phyloP scores from a whole-genome alignment of 2,888 invertebrate species.

The Aspidiotus destructor region DNA sequence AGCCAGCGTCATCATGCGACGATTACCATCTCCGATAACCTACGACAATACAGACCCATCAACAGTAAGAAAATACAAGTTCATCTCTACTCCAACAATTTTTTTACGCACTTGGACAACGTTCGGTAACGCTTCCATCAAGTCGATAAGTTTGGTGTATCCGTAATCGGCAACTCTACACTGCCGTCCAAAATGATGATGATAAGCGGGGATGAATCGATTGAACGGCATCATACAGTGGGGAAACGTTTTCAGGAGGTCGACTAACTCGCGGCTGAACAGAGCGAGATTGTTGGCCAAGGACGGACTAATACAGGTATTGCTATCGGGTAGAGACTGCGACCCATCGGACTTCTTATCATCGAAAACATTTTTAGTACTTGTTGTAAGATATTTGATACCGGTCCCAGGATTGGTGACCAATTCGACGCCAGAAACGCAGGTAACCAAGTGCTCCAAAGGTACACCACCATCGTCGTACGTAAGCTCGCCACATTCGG shows the following conservation, averaged over 20 bases:
- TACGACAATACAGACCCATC: constrained; percentile 40
- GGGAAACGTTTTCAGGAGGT: constrained; percentile 69
- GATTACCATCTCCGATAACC: constrained; percentile 84
- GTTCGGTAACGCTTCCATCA: constrained; percentile 77
- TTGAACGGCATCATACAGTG: constrained; percentile 71
- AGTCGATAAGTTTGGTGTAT: constrained; percentile 82
- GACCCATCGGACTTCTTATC: constrained; percentile 29
- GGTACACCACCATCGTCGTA: constrained; percentile 64
- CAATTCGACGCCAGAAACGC: constrained; percentile 62
- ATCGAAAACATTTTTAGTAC: constrained; percentile 6
- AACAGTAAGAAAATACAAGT: not conserved
- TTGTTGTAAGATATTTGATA: constrained; percentile 34
- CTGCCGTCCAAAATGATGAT: constrained; percentile 91
- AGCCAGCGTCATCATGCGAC: constrained; percentile 75
- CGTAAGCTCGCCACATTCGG: constrained; percentile 55
- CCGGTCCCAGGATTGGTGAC: constrained; percentile 40
- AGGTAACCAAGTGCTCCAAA: constrained; percentile 79
- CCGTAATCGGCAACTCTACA: constrained; percentile 94
- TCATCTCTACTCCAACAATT: not conserved
- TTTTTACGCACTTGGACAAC: constrained; percentile 61
- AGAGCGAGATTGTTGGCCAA: constrained; percentile 63
- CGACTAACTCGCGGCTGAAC: constrained; percentile 78
- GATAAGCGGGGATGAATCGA: constrained; percentile 89
- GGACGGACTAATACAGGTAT: constrained; percentile 43
- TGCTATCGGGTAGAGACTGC: constrained; percentile 14